These are phyloP conservation scores for Thymallus thymallus DNA, from an alignment of 2,113 vertebrate genomes.

Conservation along the genomic window DNA sequence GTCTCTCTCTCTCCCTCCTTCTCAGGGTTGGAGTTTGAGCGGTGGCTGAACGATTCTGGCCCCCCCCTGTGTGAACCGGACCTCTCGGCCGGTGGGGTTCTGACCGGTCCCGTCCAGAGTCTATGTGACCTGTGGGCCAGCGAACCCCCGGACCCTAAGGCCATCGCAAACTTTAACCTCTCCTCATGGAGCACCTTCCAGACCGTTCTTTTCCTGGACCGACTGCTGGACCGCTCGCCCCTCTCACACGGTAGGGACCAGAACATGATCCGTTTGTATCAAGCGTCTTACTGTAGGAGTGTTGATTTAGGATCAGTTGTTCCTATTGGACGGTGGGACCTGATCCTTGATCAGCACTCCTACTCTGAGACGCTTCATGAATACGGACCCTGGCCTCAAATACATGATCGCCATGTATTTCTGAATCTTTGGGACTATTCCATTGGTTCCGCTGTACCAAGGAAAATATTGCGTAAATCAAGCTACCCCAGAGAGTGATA, in stretches of 20 bases:
- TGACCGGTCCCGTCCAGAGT: conserved; percentile 83
- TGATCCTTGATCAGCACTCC: too few relatives aligned
- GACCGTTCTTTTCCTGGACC: conserved; percentile 91
- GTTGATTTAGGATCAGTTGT: too few relatives aligned
- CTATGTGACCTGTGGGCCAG: conserved; percentile 87
- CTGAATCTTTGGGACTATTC: too few relatives aligned
- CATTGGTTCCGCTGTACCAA: too few relatives aligned
- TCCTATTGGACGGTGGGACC: too few relatives aligned
- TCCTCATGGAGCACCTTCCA: conserved; percentile 93
- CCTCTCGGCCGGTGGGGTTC: conserved; percentile 84
- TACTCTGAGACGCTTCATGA: too few relatives aligned
- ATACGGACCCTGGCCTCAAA: too few relatives aligned
- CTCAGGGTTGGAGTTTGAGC: conserved; percentile 90
- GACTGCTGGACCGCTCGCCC: conserved; percentile 86
- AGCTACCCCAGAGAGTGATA: not conserved
- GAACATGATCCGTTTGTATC: not conserved
- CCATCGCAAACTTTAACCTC: conserved; percentile 79
- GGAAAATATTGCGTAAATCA: too few relatives aligned
- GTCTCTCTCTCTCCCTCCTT: not conserved
- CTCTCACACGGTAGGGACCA: conserved; percentile 77
- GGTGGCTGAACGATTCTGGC: conserved; percentile 90
- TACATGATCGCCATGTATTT: too few relatives aligned
- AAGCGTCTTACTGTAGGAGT: too few relatives aligned
- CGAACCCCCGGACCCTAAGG: conserved; percentile 70
- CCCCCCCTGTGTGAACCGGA: conserved; percentile 89